These are phyloP conservation scores for Eleutherodactylus coqui DNA, from an alignment of 2,797 vertebrate genomes.

Conservation along the genomic window DNA sequence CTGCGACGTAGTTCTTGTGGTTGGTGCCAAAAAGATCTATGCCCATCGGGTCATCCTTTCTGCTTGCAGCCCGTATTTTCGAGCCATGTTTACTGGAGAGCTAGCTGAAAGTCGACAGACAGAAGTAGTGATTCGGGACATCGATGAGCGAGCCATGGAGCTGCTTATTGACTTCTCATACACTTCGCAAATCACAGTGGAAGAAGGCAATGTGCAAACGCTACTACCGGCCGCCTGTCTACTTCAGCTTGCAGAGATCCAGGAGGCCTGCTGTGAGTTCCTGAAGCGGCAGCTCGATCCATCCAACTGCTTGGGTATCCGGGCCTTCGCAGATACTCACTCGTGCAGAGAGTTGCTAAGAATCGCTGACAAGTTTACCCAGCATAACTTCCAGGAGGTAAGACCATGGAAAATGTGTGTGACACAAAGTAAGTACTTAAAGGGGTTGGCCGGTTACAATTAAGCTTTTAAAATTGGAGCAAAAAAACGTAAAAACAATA, in stretches of 20 bases:
- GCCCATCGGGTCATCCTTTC: slow-evolving; percentile 97
- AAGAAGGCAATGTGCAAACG: slow-evolving; percentile 98
- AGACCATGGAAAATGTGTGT: slow-evolving; percentile 60
- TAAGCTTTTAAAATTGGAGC: no score
- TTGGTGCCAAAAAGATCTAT: slow-evolving; percentile 97
- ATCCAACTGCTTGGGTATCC: slow-evolving; percentile 97
- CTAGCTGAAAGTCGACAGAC: slow-evolving; percentile 96
- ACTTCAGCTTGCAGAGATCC: slow-evolving; percentile 96
- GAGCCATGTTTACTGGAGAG: slow-evolving; percentile 98
- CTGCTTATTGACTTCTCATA: slow-evolving; percentile 98
- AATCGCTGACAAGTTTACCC: slow-evolving; percentile 98
- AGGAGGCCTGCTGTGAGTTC: slow-evolving; percentile 98
- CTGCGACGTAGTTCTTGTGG: slow-evolving; percentile 96
- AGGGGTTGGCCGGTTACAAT: no score
- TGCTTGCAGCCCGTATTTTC: slow-evolving; percentile 97
- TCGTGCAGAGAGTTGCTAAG: slow-evolving; percentile 95
- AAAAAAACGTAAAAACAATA: no score
- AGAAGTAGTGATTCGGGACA: slow-evolving; percentile 96
- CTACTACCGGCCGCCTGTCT: slow-evolving; percentile 95
- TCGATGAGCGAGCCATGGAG: slow-evolving; percentile 98
- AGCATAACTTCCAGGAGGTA: slow-evolving; percentile 99
- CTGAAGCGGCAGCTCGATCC: slow-evolving; percentile 97
- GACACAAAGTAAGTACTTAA: neutral
- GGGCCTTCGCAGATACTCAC: slow-evolving; percentile 97
- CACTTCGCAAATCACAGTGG: slow-evolving; percentile 98